Conservation (phyloP, 2,888 invertebrate genomes). For the Druceiella hillmani region DNA sequence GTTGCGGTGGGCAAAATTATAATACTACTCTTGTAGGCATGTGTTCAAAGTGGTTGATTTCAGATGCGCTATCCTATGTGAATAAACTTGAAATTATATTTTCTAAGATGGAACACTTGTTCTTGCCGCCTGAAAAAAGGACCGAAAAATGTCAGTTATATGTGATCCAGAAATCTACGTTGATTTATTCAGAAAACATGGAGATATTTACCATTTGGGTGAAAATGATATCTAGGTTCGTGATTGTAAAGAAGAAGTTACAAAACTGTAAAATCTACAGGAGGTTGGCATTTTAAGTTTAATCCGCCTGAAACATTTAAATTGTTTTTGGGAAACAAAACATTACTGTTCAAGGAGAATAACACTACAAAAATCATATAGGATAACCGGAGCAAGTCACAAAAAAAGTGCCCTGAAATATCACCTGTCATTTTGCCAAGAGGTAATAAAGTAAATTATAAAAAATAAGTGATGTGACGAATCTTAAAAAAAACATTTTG, state of each 20-base stretch:
- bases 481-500: constrained; percentile 7
- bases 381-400: constrained; percentile 4
- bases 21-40: constrained; percentile 22
- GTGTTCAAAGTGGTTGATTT: constrained; percentile 17
- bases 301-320: constrained; percentile 6
- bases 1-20: constrained; percentile 23
- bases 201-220: constrained; percentile 5
- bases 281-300: constrained; percentile 11
- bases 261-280: constrained; percentile 7
- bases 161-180: constrained; percentile 2
- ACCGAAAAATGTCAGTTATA: constrained; percentile 17
- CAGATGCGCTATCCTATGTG: constrained; percentile 7
- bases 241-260: constrained; percentile 9
- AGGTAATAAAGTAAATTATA: constrained; percentile 6
- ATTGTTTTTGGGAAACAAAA: constrained; percentile 3
- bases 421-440: background rate
- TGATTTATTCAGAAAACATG: constrained; percentile 15
- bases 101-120: constrained; percentile 25
- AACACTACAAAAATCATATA: constrained; percentile 5
- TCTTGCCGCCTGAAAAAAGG: constrained; percentile 21
- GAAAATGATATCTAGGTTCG: constrained; percentile 2
- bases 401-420: constrained; percentile 7
- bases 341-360: constrained; percentile 4
- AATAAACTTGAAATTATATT: constrained; percentile 21
- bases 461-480: constrained; percentile 9